Base-by-base conservation (phyloP, 2,113 vertebrate species). In the Austrofundulus limnaeus region DNA sequence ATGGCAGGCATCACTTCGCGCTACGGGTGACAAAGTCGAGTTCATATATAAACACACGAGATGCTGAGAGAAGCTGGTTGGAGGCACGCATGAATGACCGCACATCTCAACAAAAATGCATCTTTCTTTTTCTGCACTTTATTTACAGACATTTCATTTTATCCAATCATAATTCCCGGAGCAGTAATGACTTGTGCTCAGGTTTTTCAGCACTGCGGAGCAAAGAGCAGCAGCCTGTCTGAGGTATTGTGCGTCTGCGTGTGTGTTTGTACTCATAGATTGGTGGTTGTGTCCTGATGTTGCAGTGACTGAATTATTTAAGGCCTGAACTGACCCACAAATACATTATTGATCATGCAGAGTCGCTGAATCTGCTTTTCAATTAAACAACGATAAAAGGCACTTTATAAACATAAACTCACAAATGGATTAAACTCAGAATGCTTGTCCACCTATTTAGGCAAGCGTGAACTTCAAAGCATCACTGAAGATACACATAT, bases 301-400 rank as follows among this genome's bases (percentile, higher is more conserved):
- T 43, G 42, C n/a, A 77, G 28, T 11, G 41, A 70, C 49, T 39
- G 65, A 52, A 80, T 82, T 78, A 69, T 79, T 84, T 78, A 84
- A 72, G 13, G 28, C 59, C 51, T 60, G 19, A 69, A 66, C 59
- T 67, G 58, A 53, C 34, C 24, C 43, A 47, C 47, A 74, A 49
- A 50, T 47, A 49, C 67, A 56, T 31, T 46, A 38, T 24, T 48
- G 54, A 68, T 49, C 10, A 31, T 2, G 14, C 31, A 60, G n/a
- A 53, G 57, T 64, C 47, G 20, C 24, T n/a, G 42, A 63, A 38
- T 34, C 20, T 1, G 46, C 37, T 50, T 66, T 34, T 72, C 42
- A 64, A 50, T 50, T 61, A 31, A 56, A 49, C 28, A 31, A 10
- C 45, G 66, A 45, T 58, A 39, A 62, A 52, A 63, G 16, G 20